Percentiles rank a stretch among this genome's conserved stretches.
Evolutionary conservation across 2,888 invertebrate species (phyloP).

Genomic region (Drosophila antonietae): DNA sequence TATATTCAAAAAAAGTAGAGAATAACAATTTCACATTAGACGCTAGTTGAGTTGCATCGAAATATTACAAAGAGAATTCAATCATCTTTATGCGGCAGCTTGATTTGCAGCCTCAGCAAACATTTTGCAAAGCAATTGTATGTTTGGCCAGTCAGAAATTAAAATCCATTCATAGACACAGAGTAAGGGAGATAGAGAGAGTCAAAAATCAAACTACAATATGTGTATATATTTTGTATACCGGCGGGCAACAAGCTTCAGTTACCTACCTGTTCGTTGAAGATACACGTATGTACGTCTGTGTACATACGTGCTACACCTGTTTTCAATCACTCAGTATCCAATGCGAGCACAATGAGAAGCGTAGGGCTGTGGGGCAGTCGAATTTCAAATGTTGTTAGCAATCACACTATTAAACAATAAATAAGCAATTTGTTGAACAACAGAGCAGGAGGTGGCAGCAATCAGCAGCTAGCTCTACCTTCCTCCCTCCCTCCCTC

Average conservation of each 20-base stretch:
- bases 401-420: conserved; percentile 78
- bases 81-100: conserved; percentile 39
- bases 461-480: not conserved
- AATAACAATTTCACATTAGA: not conserved
- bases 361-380: not conserved
- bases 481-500: too few relatives aligned
- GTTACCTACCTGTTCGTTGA: conserved; percentile 8
- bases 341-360: conserved; percentile 45
- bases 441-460: conserved; percentile 37
- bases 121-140: conserved; percentile 12
- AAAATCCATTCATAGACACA: conserved; percentile 31
- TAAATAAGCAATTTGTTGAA: conserved; percentile 77
- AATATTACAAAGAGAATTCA: conserved; percentile 19
- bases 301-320: conserved; percentile 11
- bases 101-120: conserved; percentile 32
- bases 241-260: conserved; percentile 3
- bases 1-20: not conserved
- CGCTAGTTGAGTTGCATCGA: not conserved
- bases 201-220: conserved; percentile 25
- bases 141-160: conserved; percentile 29
- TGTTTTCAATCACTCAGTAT: conserved; percentile 41
- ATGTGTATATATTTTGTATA: conserved; percentile 17
- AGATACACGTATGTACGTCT: conserved; percentile 14
- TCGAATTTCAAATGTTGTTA: conserved; percentile 66
- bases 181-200: not conserved